Evolutionary conservation across 2,888 invertebrate species (phyloP).

Genomic region (Alloplasta piceator): DNA sequence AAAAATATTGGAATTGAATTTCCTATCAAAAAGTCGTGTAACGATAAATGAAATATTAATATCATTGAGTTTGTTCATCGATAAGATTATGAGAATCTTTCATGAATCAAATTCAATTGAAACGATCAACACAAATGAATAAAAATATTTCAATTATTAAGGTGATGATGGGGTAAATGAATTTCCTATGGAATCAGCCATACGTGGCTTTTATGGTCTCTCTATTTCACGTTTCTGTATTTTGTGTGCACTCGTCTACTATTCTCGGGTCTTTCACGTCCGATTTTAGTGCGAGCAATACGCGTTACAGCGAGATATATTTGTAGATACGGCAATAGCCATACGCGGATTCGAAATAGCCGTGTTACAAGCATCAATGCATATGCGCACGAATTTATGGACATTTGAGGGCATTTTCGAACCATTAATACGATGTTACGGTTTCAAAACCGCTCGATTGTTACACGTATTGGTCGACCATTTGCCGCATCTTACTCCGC

Average conservation of each 20-base stretch:
- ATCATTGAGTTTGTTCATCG: no score
- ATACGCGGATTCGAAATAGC: constrained; percentile 4
- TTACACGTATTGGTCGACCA: constrained; percentile 22
- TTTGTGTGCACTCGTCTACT: constrained; percentile 11
- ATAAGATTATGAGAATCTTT: no score
- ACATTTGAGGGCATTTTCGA: not conserved
- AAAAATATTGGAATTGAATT: no score
- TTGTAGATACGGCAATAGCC: constrained; percentile 1
- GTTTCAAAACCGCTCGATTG: constrained; percentile 2
- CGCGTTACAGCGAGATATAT: constrained; percentile 30
- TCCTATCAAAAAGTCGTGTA: no score
- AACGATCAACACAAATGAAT: no score
- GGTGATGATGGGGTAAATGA: no score
- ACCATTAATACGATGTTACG: constrained; percentile 29
- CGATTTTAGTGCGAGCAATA: constrained; percentile 44
- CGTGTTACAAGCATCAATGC: constrained; percentile 20
- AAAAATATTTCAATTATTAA: no score
- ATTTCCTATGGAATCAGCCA: no score
- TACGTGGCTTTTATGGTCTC: not conserved
- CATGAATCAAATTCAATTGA: no score
- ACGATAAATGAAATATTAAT: no score
- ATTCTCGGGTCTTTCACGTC: constrained; percentile 36
- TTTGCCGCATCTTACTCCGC: not conserved
- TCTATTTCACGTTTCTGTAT: not conserved
- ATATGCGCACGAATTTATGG: not conserved